Conservation (phyloP, 2,113 vertebrate species). For the Tragelaphus imberbis region DNA sequence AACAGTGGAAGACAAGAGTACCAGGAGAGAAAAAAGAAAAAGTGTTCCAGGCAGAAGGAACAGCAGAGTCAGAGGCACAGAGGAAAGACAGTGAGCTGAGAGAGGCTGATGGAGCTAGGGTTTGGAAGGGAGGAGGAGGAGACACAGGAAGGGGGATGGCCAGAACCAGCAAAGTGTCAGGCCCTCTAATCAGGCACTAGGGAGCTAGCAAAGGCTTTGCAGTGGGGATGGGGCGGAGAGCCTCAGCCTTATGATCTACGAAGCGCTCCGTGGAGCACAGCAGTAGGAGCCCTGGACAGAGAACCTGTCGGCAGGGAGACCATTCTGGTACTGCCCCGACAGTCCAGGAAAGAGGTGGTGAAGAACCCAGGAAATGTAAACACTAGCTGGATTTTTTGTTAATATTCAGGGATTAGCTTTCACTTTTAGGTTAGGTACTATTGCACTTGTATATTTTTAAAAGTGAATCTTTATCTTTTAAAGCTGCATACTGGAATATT, state of each 20-base stretch:
- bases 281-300: neutral
- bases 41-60: neutral
- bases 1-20: neutral
- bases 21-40: neutral
- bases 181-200: neutral
- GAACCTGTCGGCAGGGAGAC: neutral
- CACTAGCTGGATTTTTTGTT: neutral
- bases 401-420: neutral
- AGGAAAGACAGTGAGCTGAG: neutral
- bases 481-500: neutral
- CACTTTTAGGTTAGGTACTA: neutral
- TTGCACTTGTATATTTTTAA: neutral
- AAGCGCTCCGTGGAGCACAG: neutral
- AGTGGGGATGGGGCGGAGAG: rapidly evolving
- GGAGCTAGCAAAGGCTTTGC: neutral
- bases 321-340: neutral
- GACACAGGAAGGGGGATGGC: neutral
- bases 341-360: neutral
- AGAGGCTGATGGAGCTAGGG: neutral
- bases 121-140: neutral
- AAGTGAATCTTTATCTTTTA: neutral
- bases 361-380: neutral
- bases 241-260: neutral
- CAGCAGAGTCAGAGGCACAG: no score
- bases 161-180: neutral